A percentile compares a stretch with the other conserved stretches of the same genome.
phyloP scores from a whole-genome alignment of 92 coral and sea anemone species.

The Zoanthus sansibaricus region DNA sequence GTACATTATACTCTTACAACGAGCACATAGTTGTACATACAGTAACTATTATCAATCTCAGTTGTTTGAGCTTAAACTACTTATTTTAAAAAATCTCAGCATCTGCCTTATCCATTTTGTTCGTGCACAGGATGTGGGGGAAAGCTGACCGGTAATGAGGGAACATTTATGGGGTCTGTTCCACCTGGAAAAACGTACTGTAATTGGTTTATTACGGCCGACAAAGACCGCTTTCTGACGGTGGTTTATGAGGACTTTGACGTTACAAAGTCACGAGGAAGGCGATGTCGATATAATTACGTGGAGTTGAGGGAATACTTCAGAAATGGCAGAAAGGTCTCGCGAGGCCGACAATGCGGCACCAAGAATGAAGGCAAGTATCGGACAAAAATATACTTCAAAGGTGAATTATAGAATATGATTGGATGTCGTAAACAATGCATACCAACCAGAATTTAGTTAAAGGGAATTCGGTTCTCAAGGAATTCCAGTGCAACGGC shows the following conservation, averaged over 20 bases:
- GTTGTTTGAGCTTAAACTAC: no score
- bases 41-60: no score
- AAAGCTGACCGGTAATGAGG: slow-evolving; percentile 3
- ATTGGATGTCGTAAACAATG: no score
- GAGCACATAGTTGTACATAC: no score
- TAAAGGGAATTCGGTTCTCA: no score
- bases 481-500: no score
- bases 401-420: no score
- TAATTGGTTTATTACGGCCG: slow-evolving; percentile 29
- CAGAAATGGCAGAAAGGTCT: neutral
- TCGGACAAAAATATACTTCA: neutral
- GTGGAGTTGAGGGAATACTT: slow-evolving; percentile 12
- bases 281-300: slow-evolving; percentile 25
- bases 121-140: slow-evolving; percentile 26
- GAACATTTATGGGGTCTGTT: neutral
- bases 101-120: neutral
- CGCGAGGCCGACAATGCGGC: slow-evolving; percentile 40
- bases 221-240: slow-evolving; percentile 14
- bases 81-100: neutral
- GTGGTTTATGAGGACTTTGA: slow-evolving; percentile 17
- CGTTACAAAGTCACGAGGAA: neutral
- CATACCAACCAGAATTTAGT: no score
- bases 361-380: slow-evolving; percentile 15
- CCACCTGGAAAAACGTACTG: slow-evolving; percentile 7
- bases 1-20: no score